Evolutionary conservation across 2,113 vertebrate species (phyloP), one percentile per base, ranked within the genome.

Genomic region (Conger conger): DNA sequence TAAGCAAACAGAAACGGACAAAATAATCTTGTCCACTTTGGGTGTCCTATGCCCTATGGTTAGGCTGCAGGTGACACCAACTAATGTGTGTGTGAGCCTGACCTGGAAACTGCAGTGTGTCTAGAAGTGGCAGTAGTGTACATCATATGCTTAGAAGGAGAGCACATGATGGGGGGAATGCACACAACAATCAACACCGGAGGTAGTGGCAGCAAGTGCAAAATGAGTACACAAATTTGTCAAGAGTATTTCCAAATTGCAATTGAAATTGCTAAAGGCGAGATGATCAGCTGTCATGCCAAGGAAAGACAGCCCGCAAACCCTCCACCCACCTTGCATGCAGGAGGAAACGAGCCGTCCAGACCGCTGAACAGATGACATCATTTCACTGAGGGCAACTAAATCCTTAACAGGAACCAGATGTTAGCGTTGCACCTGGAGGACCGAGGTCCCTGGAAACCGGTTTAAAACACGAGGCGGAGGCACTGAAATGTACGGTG

Each of bases 401-500:
- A 76, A 86, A 88, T 81, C 83, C 82, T 68, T 87, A 80, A 91
- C 84, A 89, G 88, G 81, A 87, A 91, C 82, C 92, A 92, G 91
- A 92, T 93, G 91, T 92, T 91, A 81, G 82, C 42, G 77, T 84
- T 88, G 84, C 86, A 88, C 87, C 86, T 42, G 53, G 30, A 11
- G 81, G 82, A 84, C 76, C 76, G 13, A 38, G 63, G 50, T n/a
- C 13, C 18, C 45, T 73, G 50, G 73, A 79, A 84, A 84, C 11
- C 5, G 40, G 20, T 30, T 33, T 42, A 11, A 38, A 79, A 79
- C 38, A 79, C 2, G 4, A 13, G 37, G 78, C 16, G 78, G 13
- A n/a, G 1, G 6, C n/a, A 33, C 68, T 11, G n/a, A n/a, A 33
- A 33, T 1, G 8, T 13, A 68, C 60, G 11, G n/a, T 11, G 68